phyloP scores from a whole-genome alignment of 64 coral and sea anemone species.

The Hydrozoanthus tunicans region DNA sequence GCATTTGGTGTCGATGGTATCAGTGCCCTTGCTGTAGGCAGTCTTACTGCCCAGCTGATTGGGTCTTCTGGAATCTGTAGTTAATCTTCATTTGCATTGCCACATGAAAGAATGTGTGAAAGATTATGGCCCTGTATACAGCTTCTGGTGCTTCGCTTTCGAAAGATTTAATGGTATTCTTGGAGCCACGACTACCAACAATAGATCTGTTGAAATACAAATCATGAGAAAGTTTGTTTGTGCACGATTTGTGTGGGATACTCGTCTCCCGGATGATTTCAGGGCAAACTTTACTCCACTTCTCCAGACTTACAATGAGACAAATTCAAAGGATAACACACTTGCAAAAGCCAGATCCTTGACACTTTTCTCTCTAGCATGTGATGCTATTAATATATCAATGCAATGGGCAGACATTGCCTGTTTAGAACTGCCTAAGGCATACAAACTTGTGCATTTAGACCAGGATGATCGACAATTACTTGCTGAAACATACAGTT shows the following conservation, averaged over 20 bases:
- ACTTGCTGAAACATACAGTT: constrained; percentile 47
- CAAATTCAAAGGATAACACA: constrained; percentile 30
- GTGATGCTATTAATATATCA: background rate
- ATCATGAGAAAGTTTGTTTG: constrained; percentile 55
- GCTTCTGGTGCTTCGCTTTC: constrained; percentile 71
- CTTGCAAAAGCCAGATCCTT: constrained; percentile 43
- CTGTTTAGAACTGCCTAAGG: constrained; percentile 35
- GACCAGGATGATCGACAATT: constrained; percentile 67
- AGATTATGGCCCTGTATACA: constrained; percentile 59
- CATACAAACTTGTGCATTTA: constrained; percentile 59
- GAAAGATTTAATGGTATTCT: constrained; percentile 63
- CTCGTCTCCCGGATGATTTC: constrained; percentile 2
- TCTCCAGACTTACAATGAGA: constrained; percentile 28
- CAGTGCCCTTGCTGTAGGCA: background rate
- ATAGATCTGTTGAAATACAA: constrained; percentile 58
- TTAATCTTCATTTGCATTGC: background rate
- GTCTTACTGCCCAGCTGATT: constrained; percentile 17
- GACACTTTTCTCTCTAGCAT: constrained; percentile 30
- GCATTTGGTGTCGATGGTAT: too few relatives aligned
- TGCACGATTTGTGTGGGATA: background rate
- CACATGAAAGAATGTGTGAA: constrained; percentile 12
- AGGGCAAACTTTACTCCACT: constrained; percentile 22
- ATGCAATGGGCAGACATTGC: constrained; percentile 63
- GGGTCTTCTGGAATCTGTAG: background rate
- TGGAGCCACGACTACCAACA: constrained; percentile 53